A percentile compares a stretch with the other conserved stretches of the same genome.
Conservation (phyloP, 2,888 invertebrate species). For the Tholera decimalis region DNA sequence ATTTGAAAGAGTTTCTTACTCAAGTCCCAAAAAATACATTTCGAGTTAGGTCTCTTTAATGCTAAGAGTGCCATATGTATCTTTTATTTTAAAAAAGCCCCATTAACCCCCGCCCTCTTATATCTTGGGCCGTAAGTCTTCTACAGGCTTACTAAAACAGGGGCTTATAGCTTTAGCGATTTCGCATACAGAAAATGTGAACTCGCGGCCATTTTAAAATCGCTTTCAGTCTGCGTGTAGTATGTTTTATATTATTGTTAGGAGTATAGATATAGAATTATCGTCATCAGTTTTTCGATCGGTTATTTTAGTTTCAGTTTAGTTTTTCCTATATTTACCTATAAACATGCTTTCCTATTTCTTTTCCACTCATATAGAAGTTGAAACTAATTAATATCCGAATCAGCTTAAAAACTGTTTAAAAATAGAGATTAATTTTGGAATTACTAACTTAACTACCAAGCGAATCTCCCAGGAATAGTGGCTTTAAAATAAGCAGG, state of each 20-base stretch:
- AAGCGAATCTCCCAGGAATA: slow-evolving; percentile 3
- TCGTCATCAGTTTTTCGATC: background rate
- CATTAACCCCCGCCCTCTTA: background rate
- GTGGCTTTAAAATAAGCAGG: too few relatives aligned
- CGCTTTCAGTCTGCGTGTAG: slow-evolving; percentile 46
- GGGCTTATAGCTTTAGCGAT: slow-evolving; percentile 43
- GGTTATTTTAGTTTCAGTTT: slow-evolving; percentile 7
- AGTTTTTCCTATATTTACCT: background rate
- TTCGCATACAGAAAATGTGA: slow-evolving; percentile 15
- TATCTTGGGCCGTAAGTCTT: slow-evolving; percentile 12
- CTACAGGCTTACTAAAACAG: slow-evolving; percentile 2
- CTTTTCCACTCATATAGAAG: slow-evolving; percentile 10
- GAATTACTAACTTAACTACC: background rate
- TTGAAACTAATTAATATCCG: background rate
- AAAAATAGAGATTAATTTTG: background rate
- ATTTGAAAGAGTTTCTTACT: too few relatives aligned
- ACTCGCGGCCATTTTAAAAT: slow-evolving; percentile 1
- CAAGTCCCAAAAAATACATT: too few relatives aligned
- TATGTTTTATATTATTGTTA: slow-evolving; percentile 2
- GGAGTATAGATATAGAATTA: background rate
- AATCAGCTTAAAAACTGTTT: background rate
- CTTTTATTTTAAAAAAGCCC: slow-evolving; percentile 21
- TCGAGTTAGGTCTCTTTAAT: too few relatives aligned
- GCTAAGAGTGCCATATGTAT: slow-evolving; percentile 35
- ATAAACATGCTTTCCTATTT: background rate